Evolutionary conservation across 2,113 vertebrate species (phyloP).

Genomic region (Fregetta grallaria): DNA sequence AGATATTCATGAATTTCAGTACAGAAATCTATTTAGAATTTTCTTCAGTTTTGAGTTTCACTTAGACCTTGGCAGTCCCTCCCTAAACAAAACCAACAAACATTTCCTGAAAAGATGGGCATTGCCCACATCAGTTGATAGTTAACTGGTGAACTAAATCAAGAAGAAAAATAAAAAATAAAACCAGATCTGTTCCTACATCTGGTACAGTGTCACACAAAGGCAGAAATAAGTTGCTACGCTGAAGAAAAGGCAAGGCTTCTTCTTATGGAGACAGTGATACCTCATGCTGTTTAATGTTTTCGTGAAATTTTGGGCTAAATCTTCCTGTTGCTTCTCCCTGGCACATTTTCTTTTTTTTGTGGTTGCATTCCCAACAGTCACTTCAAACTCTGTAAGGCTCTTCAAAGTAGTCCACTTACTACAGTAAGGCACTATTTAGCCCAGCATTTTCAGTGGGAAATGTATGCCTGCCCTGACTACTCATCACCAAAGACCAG

Average conservation of each 20-base stretch:
- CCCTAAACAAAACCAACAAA: background rate
- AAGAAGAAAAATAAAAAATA: background rate
- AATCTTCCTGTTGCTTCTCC: background rate
- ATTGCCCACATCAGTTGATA: background rate
- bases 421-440: background rate
- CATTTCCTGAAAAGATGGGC: background rate
- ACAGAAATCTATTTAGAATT: background rate
- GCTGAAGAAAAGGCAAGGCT: background rate
- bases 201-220: background rate
- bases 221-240: background rate
- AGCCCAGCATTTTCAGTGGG: background rate
- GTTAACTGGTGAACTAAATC: background rate
- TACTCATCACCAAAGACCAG: background rate
- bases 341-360: background rate
- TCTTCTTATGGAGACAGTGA: background rate
- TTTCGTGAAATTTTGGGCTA: background rate
- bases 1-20: background rate
- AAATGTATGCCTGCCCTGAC: background rate
- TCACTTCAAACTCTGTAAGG: background rate
- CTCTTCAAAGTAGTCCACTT: background rate
- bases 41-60: background rate
- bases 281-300: background rate
- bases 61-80: background rate
- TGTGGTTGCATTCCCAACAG: background rate
- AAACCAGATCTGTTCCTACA: background rate